phyloP scores from a whole-genome alignment of 2,113 vertebrate species.

The Caranx melampygus region DNA sequence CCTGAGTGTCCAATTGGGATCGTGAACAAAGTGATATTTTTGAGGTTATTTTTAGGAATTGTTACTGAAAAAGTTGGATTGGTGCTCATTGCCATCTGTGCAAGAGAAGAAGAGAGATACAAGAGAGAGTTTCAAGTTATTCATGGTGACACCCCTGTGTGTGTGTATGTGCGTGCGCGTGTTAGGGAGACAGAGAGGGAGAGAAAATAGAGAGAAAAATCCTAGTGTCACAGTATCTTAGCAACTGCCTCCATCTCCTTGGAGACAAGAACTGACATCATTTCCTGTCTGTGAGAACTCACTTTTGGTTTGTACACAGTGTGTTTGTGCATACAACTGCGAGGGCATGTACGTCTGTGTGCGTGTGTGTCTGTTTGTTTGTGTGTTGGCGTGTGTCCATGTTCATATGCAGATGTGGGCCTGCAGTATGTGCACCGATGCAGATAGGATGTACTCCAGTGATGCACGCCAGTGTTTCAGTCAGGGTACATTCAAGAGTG shows the following conservation, averaged over 20 bases:
- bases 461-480: constrained; percentile 35
- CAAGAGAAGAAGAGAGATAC: constrained; percentile 67
- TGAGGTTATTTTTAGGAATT: constrained; percentile 65
- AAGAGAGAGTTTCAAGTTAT: constrained; percentile 76
- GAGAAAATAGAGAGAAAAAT: constrained; percentile 81
- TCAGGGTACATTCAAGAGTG: constrained; percentile 1
- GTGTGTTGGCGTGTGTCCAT: constrained; percentile 42
- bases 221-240: constrained; percentile 87
- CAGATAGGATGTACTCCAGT: constrained; percentile 38
- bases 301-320: constrained; percentile 79
- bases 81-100: constrained; percentile 69
- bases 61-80: constrained; percentile 54
- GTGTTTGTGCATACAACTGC: constrained; percentile 61
- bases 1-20: constrained; percentile 34
- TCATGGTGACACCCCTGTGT: constrained; percentile 70
- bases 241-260: constrained; percentile 87
- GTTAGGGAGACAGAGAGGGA: constrained; percentile 57
- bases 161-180: constrained; percentile 31
- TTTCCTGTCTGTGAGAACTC: constrained; percentile 85
- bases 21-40: constrained; percentile 60
- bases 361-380: constrained; percentile 18
- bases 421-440: constrained; percentile 39
- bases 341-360: constrained; percentile 34
- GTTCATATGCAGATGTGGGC: constrained; percentile 55
- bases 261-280: constrained; percentile 86